phyloP scores from a whole-genome alignment of 1,140 invertebrate genomes.

The Teleopsis dalmanni region DNA sequence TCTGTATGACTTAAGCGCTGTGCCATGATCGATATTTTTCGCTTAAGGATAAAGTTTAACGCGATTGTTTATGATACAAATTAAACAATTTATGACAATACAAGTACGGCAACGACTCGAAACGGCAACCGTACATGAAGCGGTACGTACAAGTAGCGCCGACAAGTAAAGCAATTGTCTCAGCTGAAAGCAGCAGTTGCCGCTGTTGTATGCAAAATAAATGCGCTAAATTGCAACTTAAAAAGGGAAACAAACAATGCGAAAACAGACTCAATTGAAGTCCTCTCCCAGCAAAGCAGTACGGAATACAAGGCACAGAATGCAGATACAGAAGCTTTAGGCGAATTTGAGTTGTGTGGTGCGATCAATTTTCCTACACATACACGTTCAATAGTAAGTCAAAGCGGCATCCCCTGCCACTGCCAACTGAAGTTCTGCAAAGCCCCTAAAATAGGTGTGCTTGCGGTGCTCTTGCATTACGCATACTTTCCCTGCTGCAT shows the following conservation, averaged over 20 bases:
- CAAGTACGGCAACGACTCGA: conserved; percentile 16
- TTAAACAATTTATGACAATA: conserved; percentile 46
- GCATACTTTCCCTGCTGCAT: neutral
- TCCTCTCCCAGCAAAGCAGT: neutral
- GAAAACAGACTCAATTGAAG: neutral
- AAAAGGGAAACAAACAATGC: neutral
- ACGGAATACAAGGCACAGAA: conserved; percentile 1
- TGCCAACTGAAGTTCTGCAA: too few species aligned
- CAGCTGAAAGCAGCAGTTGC: neutral
- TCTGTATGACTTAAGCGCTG: neutral
- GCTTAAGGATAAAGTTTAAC: conserved; percentile 45
- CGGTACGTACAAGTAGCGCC: too few species aligned
- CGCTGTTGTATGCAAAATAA: conserved; percentile 5
- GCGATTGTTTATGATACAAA: conserved; percentile 47
- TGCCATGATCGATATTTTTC: conserved; percentile 41
- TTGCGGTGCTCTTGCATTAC: too few species aligned
- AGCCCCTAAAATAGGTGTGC: too few species aligned
- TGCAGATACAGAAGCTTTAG: conserved; percentile 10
- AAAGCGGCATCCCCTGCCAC: too few species aligned
- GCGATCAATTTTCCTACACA: too few species aligned
- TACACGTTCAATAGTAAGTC: too few species aligned
- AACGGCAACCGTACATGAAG: too few species aligned
- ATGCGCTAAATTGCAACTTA: neutral
- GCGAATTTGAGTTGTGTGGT: conserved; percentile 12
- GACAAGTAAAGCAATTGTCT: neutral